Evolutionary conservation across 2,888 invertebrate species (phyloP), one percentile per base, ranked within the genome.

Genomic region (Philopedon plagiatum): DNA sequence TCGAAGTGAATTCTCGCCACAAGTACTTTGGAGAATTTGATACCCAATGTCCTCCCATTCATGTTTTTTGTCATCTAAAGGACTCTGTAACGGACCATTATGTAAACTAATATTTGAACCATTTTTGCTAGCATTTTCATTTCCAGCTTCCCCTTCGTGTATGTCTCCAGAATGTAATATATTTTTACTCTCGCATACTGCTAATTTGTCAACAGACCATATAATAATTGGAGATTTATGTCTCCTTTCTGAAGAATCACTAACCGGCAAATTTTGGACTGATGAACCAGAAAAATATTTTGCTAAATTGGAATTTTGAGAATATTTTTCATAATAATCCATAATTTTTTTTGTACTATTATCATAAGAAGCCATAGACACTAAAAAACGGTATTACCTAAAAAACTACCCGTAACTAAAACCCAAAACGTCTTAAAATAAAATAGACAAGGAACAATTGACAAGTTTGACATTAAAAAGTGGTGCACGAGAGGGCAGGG

Each of bases 21-120:
- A 7, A 49, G 5, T 26, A 23, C 21, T 49, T 26, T 60, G 60
- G 3, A 34, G 32, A 7, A 61, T 60, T 26, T 78, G 78, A 83
- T 95, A 95, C 0, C 95, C 95, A 49, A 95, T 93, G 86, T 95
- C 95, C 0, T 95, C 95, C 95, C 95, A 95, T 86, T 95, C 95
- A 1, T 95, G 85, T 75, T 92, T 92, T 61, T 91, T 89, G 80
- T 90, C 21, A n/a, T 57, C 70, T 21, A 56, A 49, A 34, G 49
- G 70, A 19, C 70, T 91, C 0, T 93, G 92, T 60, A 92, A 90
- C 0, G 92, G 85, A 80, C 93, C 92, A 75, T 94, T 94, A 15
- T 93, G 4, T n/a, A 44, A 54, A 26, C 23, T 56, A 9, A 11
- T 21, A 46, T 41, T 32, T 21, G 11, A n/a, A 5, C 23, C 19